Base-by-base conservation (phyloP, 2,113 vertebrate genomes). In the Erinaceus europaeus region DNA sequence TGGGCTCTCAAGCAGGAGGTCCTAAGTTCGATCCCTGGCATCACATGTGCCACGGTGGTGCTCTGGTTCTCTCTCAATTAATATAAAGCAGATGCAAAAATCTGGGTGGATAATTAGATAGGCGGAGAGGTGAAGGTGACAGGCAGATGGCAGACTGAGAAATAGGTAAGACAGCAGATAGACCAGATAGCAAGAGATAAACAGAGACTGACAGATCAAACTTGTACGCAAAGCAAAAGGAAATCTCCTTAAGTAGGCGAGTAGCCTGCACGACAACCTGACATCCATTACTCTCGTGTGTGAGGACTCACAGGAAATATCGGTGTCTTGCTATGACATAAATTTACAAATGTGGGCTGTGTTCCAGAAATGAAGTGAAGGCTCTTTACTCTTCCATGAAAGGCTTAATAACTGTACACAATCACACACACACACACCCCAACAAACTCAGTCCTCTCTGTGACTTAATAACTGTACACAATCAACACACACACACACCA, bases 391-490 rank as follows among this genome's bases (percentile, higher is more conserved):
- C 85, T 55, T 59, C 76, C 61, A 59, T 34, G n/a, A 68, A 74
- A 91, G 76, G 21, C 52, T 57, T 82, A 84, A 85, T 78, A 78
- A 86, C 84, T 14, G 38, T 20, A 61, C 38, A 88, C 55, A 64
- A 73, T 42, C 38, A 90, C 34, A 77, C 3, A 17, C 34, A 36
- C 2, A 17, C 52, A 53, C 52, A 17, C 52, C 18, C 52, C 20
- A 64, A 40, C 80, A 53, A 72, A 9, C n/a, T 72, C 85, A 50
- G 67, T 80, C 59, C 74, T 46, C 69, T 81, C 53, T 18, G 2
- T n/a, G n/a, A n/a, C n/a, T n/a, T n/a, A n/a, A n/a, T n/a, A n/a
- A n/a, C n/a, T n/a, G n/a, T n/a, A n/a, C n/a, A n/a, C n/a, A n/a
- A n/a, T n/a, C n/a, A n/a, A n/a, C n/a, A n/a, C n/a, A n/a, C n/a